Percentiles rank a stretch among this genome's conserved stretches.
Evolutionary conservation across 2,888 invertebrate species (phyloP).

Genomic region (Brachycybe producta): DNA sequence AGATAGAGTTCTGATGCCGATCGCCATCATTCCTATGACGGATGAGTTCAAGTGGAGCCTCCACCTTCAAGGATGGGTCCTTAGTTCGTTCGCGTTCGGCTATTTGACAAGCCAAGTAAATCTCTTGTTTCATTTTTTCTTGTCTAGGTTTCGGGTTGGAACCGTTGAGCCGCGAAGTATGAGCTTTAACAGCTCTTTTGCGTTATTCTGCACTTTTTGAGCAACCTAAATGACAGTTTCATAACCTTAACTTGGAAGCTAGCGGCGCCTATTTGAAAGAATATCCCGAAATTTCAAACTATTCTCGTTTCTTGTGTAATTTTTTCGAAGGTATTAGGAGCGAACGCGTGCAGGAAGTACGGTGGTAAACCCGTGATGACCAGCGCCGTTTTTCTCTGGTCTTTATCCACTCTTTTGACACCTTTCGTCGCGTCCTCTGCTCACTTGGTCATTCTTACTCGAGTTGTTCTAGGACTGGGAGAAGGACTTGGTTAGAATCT

Average conservation of each 20-base stretch:
- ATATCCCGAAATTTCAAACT: background rate
- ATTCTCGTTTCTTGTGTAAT: background rate
- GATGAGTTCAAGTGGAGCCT: constrained; percentile 55
- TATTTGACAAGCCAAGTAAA: constrained; percentile 59
- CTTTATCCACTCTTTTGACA: constrained; percentile 54
- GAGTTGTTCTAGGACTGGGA: constrained; percentile 55
- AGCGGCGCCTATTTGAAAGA: too few relatives aligned
- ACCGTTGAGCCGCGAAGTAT: too few relatives aligned
- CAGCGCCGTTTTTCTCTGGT: constrained; percentile 57
- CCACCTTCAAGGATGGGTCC: constrained; percentile 58
- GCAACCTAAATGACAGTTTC: too few relatives aligned
- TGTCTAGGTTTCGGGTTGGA: too few relatives aligned
- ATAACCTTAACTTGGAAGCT: too few relatives aligned
- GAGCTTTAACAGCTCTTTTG: too few relatives aligned
- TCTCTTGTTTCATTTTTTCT: too few relatives aligned
- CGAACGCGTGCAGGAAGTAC: constrained; percentile 51
- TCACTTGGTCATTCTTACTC: constrained; percentile 46
- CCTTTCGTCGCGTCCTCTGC: constrained; percentile 50
- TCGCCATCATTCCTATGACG: constrained; percentile 60
- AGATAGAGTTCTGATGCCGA: constrained; percentile 62
- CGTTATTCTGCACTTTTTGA: too few relatives aligned
- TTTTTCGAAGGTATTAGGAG: constrained; percentile 45
- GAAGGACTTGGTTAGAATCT: constrained; percentile 51
- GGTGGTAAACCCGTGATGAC: constrained; percentile 55
- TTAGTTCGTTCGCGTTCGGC: constrained; percentile 60